Base-by-base conservation (phyloP, 2,113 vertebrate genomes). In the Ploceus nigricollis region DNA sequence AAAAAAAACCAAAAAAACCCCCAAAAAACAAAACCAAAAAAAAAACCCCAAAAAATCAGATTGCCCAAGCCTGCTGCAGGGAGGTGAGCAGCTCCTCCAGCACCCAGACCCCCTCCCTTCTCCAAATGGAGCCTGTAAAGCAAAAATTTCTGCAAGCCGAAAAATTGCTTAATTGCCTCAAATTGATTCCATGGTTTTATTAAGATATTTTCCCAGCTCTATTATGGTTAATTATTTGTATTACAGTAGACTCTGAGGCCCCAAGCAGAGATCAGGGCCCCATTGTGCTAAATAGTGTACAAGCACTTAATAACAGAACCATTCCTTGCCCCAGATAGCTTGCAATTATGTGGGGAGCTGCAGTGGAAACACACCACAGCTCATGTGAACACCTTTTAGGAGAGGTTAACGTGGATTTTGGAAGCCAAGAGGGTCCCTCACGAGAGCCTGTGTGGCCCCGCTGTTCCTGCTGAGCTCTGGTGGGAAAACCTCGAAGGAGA, bases 171-270 rank as follows among this genome's bases (percentile, higher is more conserved):
- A 96, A 97, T 95, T 96, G 91, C 83, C 93, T 94, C 93, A 96
- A 89, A 94, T 94, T 96, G 90, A 96, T 97, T 96, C 93, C 69
- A 56, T 94, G 88, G 92, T 90, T 96, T 96, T 95, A 94, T 95
- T 83, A 93, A 96, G 89, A 96, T 92, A 89, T 93, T 94, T 96
- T 89, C 93, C 94, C 96, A 95, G 96, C 80, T 95, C 96, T 68
- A 93, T 96, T 94, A 92, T 92, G 88, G 96, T 96, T 96, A 96
- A 96, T 96, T 94, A 95, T 96, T 96, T 96, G 88, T 96, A 92
- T 93, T 96, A 92, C 88, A 61, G 94, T 53, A 95, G 96, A 94
- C 92, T 95, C 64, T 8, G 86, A 94, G 90, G 94, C 96, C 94
- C 94, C 94, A 81, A 96, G 93, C 92, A 93, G 92, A 94, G 96